A percentile compares a stretch with the other conserved stretches of the same genome.
These are phyloP conservation scores for Rhagium mordax DNA, from an alignment of 2,888 invertebrate species.

Conservation along the genomic window DNA sequence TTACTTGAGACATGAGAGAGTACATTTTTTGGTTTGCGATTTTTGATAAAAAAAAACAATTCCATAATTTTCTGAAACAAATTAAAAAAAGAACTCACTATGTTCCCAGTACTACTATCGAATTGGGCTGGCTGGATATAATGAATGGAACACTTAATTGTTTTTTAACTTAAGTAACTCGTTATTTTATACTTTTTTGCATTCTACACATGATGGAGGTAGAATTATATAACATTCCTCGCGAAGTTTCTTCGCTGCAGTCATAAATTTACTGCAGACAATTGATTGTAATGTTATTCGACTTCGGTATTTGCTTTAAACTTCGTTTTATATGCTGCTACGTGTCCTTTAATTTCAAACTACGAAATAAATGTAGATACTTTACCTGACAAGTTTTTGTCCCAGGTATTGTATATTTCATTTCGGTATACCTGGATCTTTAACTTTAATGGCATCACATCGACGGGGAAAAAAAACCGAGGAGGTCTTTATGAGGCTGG, in stretches of 20 bases:
- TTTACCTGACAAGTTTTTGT: conserved; percentile 44
- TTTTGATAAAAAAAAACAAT: too few relatives aligned
- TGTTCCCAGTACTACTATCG: conserved; percentile 11
- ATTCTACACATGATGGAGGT: conserved; percentile 50
- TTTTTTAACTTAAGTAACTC: conserved; percentile 41
- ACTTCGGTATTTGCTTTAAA: conserved; percentile 55
- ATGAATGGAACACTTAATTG: conserved; percentile 49
- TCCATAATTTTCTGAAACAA: neutral
- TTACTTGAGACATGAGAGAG: too few relatives aligned
- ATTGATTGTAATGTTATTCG: conserved; percentile 56
- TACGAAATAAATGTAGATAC: conserved; percentile 50
- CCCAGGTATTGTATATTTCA: conserved; percentile 10
- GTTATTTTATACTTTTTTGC: conserved; percentile 43
- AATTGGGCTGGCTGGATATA: conserved; percentile 36
- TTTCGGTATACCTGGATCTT: conserved; percentile 10
- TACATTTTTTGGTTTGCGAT: too few relatives aligned
- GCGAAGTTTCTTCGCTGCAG: conserved; percentile 46
- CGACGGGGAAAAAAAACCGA: neutral
- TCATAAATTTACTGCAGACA: conserved; percentile 53
- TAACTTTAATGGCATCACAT: neutral
- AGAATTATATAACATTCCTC: conserved; percentile 54
- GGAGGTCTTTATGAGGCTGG: neutral
- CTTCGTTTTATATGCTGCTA: conserved; percentile 51
- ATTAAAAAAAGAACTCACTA: neutral
- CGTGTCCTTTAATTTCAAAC: conserved; percentile 53